These are phyloP conservation scores for Pseudorectes ferrugineus DNA, from an alignment of 2,113 vertebrate species.

Conservation along the genomic window DNA sequence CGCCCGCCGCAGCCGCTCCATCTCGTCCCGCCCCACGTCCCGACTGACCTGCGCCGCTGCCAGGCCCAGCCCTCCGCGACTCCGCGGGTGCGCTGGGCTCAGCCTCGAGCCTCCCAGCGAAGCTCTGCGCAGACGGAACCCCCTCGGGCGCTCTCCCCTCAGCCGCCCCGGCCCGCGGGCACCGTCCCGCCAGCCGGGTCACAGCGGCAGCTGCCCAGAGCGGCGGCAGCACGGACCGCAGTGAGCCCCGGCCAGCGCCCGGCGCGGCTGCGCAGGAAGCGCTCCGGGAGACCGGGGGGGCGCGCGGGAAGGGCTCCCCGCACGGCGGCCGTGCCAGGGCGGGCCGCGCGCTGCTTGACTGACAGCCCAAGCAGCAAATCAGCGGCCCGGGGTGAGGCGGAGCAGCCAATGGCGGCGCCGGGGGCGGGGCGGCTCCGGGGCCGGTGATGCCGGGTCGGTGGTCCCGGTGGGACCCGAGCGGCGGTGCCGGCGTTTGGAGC, in stretches of 20 bases:
- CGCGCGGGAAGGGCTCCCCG: not conserved
- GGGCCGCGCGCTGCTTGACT: not conserved
- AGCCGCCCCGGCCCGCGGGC: no score
- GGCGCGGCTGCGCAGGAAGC: not conserved
- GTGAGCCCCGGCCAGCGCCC: rapidly evolving
- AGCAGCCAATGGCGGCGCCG: not conserved
- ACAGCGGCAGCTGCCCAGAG: not conserved
- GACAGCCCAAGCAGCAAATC: not conserved
- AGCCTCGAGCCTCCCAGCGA: not conserved
- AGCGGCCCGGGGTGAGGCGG: rapidly evolving
- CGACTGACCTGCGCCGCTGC: not conserved
- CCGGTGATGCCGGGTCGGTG: rapidly evolving
- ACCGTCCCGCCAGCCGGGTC: not conserved
- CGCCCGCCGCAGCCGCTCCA: not conserved
- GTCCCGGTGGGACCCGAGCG: rapidly evolving
- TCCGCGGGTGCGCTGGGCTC: not conserved
- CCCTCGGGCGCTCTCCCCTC: no score
- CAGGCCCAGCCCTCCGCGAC: not conserved
- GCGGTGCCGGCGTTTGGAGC: rapidly evolving
- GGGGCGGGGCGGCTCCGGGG: rapidly evolving
- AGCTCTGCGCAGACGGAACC: not conserved
- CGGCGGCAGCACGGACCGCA: rapidly evolving
- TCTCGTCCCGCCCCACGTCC: not conserved
- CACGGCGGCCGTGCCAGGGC: rapidly evolving
- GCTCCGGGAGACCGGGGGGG: not conserved